Conservation (phyloP, 2,113 vertebrate species). For the Jacana jacana region DNA sequence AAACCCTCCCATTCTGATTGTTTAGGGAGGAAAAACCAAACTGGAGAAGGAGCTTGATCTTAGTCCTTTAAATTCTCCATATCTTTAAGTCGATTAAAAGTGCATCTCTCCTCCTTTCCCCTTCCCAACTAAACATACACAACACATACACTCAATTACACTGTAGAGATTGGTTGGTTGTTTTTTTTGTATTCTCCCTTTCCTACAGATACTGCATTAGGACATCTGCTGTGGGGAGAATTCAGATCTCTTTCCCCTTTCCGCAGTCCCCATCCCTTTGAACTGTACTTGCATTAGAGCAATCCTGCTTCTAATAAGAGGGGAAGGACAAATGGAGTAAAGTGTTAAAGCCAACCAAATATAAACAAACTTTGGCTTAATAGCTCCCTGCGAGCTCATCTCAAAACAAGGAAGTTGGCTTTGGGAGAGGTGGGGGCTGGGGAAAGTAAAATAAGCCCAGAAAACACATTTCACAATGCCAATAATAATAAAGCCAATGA, state of each 20-base stretch:
- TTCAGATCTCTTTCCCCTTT: background rate
- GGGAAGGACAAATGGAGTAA: background rate
- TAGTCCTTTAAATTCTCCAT: background rate
- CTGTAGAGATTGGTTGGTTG: background rate
- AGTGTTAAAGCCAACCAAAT: constrained; percentile 23
- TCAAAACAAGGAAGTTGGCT: background rate
- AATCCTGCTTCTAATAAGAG: background rate
- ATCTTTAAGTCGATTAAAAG: background rate
- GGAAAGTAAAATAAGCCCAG: background rate
- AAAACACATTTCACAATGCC: background rate
- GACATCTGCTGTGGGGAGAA: background rate
- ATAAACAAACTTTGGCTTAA: constrained; percentile 41
- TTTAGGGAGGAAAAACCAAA: background rate
- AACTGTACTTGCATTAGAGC: background rate
- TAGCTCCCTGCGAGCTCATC: background rate
- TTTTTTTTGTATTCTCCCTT: background rate
- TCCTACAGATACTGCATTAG: background rate
- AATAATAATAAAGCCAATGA: background rate
- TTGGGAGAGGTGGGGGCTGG: background rate
- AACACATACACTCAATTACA: background rate
- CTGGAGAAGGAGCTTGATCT: background rate
- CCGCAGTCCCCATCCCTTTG: background rate
- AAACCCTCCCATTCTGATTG: background rate
- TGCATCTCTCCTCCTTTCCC: background rate
- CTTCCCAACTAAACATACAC: background rate